phyloP scores from a whole-genome alignment of 1,140 invertebrate species.

The Drosophila sulfurigaster region DNA sequence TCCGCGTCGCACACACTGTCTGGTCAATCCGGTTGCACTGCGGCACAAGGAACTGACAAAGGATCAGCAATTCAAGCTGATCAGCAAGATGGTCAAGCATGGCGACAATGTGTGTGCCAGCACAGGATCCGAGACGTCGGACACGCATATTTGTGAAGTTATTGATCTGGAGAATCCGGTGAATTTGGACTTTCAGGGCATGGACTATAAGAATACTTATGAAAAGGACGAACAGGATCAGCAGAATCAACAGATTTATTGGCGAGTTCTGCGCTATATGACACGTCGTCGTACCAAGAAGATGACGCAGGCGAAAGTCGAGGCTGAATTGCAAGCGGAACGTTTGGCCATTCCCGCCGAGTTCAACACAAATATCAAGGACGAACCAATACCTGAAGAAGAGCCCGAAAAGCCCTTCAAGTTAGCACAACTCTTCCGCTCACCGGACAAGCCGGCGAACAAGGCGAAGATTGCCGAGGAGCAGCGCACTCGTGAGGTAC shows the following conservation, averaged over 20 bases:
- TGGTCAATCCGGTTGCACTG: conserved; percentile 66
- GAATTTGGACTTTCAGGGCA: conserved; percentile 77
- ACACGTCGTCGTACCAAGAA: conserved; percentile 52
- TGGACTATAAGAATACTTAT: conserved; percentile 78
- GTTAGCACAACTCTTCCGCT: conserved; percentile 62
- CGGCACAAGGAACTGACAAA: conserved; percentile 59
- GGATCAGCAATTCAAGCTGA: conserved; percentile 57
- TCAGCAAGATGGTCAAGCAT: conserved; percentile 70
- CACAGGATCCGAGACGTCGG: conserved; percentile 62
- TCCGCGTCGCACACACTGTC: conserved; percentile 67
- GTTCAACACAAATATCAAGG: conserved; percentile 56
- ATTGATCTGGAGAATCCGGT: conserved; percentile 80
- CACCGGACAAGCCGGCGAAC: conserved; percentile 64
- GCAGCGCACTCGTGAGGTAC: conserved; percentile 48
- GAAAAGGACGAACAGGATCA: conserved; percentile 76
- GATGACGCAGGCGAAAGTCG: conserved; percentile 53
- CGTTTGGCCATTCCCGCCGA: conserved; percentile 52
- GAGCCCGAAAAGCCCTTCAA: conserved; percentile 6
- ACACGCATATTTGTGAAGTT: conserved; percentile 72
- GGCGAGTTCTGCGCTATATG: conserved; percentile 68
- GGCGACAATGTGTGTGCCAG: conserved; percentile 74
- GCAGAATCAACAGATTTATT: conserved; percentile 72
- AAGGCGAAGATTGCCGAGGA: conserved; percentile 60
- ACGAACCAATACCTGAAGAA: conserved; percentile 18
- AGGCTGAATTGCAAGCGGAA: conserved; percentile 61